Percentiles rank a stretch among this genome's conserved stretches.
Conservation (phyloP, 2,888 invertebrate species). For the Gisinianus flammeolus region DNA sequence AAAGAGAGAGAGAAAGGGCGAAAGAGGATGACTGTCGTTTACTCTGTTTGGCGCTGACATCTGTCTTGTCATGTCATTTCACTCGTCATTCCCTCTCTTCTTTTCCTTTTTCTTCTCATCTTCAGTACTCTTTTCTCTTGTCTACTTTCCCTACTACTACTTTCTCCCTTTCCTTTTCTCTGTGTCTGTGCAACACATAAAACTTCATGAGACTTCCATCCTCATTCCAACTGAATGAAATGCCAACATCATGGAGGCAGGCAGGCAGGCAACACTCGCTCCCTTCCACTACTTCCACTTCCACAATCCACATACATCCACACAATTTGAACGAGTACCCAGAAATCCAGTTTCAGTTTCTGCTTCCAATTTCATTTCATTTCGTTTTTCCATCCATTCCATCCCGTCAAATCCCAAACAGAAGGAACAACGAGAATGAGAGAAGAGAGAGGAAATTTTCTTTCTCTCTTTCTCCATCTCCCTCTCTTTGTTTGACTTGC, state of each 20-base stretch:
- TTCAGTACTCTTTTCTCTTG: neutral
- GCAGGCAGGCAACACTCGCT: neutral
- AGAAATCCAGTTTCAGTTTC: too few relatives aligned
- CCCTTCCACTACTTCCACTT: neutral
- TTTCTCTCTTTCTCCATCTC: neutral
- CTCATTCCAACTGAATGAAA: too few relatives aligned
- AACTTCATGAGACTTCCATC: too few relatives aligned
- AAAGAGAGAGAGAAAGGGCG: neutral
- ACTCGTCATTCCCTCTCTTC: constrained; percentile 5
- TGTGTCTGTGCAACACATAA: too few relatives aligned
- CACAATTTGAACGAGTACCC: too few relatives aligned
- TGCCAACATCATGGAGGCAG: neutral
- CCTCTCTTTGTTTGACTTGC: neutral
- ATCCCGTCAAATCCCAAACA: too few relatives aligned
- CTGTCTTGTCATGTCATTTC: constrained; percentile 20
- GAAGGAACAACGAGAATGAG: neutral
- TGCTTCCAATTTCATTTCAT: too few relatives aligned
- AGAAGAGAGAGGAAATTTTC: neutral
- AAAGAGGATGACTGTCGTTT: constrained; percentile 2
- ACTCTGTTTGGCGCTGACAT: constrained; percentile 12
- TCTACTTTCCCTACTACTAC: neutral
- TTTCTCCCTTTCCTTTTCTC: neutral
- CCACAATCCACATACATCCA: too few relatives aligned
- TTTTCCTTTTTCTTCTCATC: neutral
- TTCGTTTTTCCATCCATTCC: too few relatives aligned